Evolutionary conservation across 2,797 vertebrate genomes (phyloP).

Genomic region (Alosa sapidissima): DNA sequence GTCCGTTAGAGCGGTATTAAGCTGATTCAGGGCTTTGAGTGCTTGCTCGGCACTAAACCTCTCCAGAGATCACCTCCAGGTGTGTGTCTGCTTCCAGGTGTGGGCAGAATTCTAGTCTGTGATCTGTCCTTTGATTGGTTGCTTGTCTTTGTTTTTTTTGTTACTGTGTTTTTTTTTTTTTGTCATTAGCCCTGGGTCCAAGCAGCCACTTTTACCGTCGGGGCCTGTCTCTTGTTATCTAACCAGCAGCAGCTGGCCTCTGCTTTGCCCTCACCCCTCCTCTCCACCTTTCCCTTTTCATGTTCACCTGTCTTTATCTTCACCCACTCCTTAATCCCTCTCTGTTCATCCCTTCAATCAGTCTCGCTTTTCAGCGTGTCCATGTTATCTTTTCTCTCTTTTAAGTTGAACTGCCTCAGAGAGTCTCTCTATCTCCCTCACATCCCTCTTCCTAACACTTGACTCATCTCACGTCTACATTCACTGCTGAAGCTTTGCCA

Average conservation of each 20-base stretch:
- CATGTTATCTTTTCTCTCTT: too few relatives aligned
- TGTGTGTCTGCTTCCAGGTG: neutral
- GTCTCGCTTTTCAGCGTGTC: too few relatives aligned
- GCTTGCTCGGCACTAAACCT: neutral
- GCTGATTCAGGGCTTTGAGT: constrained; percentile 10
- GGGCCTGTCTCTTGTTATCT: neutral
- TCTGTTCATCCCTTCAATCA: too few relatives aligned
- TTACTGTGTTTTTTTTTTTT: too few relatives aligned
- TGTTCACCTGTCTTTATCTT: neutral
- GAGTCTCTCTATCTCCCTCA: neutral
- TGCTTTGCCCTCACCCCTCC: neutral
- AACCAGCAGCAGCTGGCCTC: neutral
- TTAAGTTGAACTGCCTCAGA: neutral
- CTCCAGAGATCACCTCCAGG: neutral
- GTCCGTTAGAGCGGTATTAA: neutral
- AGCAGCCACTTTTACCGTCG: neutral
- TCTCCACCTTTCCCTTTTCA: neutral
- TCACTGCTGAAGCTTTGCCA: neutral
- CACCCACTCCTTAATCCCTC: neutral
- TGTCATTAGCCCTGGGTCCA: neutral
- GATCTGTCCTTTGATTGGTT: neutral
- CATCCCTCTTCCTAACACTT: neutral
- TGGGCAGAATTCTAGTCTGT: neutral
- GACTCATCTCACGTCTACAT: neutral
- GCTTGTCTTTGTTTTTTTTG: neutral